These are phyloP conservation scores for Paramormyrops hopkinsi DNA, from an alignment of 2,797 vertebrate genomes.

Conservation along the genomic window DNA sequence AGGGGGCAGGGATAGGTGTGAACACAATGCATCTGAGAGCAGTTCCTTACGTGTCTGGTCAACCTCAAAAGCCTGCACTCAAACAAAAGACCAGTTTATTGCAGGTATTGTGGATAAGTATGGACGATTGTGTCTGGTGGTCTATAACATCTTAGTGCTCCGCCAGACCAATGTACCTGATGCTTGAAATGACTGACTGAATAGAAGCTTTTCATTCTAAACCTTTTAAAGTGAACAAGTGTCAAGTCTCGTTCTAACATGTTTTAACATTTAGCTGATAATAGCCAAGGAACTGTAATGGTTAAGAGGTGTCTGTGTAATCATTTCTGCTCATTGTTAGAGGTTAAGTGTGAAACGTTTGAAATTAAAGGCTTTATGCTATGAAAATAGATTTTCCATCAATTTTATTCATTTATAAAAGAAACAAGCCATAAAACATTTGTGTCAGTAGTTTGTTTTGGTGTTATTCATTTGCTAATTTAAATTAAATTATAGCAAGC, in stretches of 20 bases:
- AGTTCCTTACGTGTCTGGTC: neutral
- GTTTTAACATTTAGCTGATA: neutral
- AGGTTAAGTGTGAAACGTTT: neutral
- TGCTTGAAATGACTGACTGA: neutral
- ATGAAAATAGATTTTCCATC: neutral
- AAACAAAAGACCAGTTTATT: neutral
- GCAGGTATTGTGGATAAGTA: neutral
- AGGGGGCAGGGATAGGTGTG: neutral
- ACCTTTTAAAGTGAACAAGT: neutral
- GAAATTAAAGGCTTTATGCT: neutral
- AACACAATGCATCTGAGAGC: neutral
- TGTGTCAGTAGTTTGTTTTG: neutral
- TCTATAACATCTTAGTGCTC: neutral
- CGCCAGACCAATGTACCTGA: neutral
- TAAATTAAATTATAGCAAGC: neutral
- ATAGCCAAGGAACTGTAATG: neutral
- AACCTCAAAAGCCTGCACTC: neutral
- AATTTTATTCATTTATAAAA: neutral
- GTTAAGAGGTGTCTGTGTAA: neutral
- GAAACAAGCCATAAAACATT: neutral
- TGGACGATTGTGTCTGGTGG: neutral
- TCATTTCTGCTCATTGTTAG: neutral
- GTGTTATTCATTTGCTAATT: neutral
- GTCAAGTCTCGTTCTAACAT: neutral
- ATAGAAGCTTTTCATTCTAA: neutral